Evolutionary conservation across 2,113 vertebrate species (phyloP), one percentile per base, ranked within the genome.

Genomic region (Lichenostomus cassidix): DNA sequence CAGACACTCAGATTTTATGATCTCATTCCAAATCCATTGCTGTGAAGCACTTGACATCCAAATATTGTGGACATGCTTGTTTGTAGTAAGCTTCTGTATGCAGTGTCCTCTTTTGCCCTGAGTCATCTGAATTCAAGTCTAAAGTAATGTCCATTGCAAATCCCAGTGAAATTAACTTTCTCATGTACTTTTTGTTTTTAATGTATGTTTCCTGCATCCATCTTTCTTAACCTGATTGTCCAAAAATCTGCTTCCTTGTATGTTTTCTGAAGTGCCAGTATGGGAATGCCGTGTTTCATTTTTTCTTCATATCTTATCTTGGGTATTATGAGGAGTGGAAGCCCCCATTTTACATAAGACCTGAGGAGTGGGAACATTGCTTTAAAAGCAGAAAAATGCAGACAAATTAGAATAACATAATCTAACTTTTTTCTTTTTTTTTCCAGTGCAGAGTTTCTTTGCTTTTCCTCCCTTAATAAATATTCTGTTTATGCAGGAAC

Each of bases 281-380:
- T 35, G n/a, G 42, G 7, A n/a, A 64, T 62, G 29, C 19, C 28
- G 56, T 0, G 0, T 31, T 84, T 24, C 15, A 18, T 52, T 75
- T 91, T 77, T 52, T 41, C 29, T 71, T 79, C 24, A 65, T 52
- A 52, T 69, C 70, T 76, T 78, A 18, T 20, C 52, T 91, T 83
- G 29, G 28, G 3, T 77, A 15, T 67, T 67, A 49, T 56, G 53
- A 77, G 27, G 33, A 77, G 16, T 70, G 46, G 33, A 95, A 85
- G 55, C 74, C 20, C 15, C 37, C 24, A 18, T 35, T 94, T 91
- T 88, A 46, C 35, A 10, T 74, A 80, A 92, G 52, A 67, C 23
- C 23, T 8, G 29, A 46, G 28, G 46, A 93, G 42, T 22, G 5
- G 53, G 50, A 84, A 25, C 6, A 21, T 33, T 64, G 12, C 46